Base-by-base conservation (phyloP, 2,888 invertebrate species). In the Mythimna ferrago region DNA sequence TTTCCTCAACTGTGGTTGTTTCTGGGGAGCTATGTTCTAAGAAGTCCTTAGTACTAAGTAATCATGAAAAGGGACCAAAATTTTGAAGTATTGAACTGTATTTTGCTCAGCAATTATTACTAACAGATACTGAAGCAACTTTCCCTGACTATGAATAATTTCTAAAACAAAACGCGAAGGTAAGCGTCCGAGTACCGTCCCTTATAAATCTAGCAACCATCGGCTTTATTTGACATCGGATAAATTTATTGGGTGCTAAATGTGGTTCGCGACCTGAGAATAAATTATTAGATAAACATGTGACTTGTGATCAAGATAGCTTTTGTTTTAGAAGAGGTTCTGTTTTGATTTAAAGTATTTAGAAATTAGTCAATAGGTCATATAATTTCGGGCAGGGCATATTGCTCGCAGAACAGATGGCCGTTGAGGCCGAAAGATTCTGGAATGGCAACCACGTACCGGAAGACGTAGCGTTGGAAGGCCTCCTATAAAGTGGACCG, bases 201-300 rank as follows among this genome's bases (percentile, higher is more conserved):
- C 83, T 77, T 88, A 91, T 93, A 93, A 92, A 93, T 92, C 89
- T 90, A 89, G 86, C 87, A 84, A 83, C 83, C 88, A 89, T 88
- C 88, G 90, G 90, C 90, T 89, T 91, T 92, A 93, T 93, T 93
- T 91, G 94, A 93, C 93, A 90, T 81, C 86, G 88, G 89, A 91
- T 91, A 91, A 92, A 94, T 95, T 94, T 94, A 94, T 94, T 87
- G 92, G 92, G 92, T 92, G 93, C 90, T 92, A 93, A 93, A 93
- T 90, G 92, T 88, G 86, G 89, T 87, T 83, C 84, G 83, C 83
- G 80, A 80, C 82, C 78, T 84, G 61, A 75, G 89, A 90, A 93
- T 93, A 93, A 93, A 92, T 94, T 93, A 93, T 90, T 81, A 53
- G 66, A 70, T 68, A 85, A 85, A 87, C 88, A 88, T 87, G 85